These are phyloP conservation scores for Aradus depressus DNA, from an alignment of 2,888 invertebrate species.

Conservation along the genomic window DNA sequence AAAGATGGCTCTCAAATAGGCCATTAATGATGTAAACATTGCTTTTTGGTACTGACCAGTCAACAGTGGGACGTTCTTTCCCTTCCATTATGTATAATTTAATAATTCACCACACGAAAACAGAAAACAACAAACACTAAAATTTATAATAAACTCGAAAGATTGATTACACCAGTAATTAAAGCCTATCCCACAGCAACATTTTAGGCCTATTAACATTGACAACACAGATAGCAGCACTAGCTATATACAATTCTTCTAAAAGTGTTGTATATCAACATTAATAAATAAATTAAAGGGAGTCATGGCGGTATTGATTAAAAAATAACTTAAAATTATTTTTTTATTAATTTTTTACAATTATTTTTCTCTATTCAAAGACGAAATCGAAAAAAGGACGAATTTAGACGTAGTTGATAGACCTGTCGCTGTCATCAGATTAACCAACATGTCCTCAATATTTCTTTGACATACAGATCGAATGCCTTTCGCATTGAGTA, in stretches of 20 bases:
- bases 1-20: slow-evolving; percentile 29
- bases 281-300: too few species aligned
- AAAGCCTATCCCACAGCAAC: slow-evolving; percentile 39
- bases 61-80: slow-evolving; percentile 10
- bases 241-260: slow-evolving; percentile 36
- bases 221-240: slow-evolving; percentile 72
- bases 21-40: slow-evolving; percentile 31
- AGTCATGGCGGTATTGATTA: too few species aligned
- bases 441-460: slow-evolving; percentile 47
- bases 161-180: slow-evolving; percentile 38
- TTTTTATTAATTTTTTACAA: too few species aligned
- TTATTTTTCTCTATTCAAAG: slow-evolving; percentile 4
- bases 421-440: slow-evolving; percentile 37
- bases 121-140: slow-evolving; percentile 9
- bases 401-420: slow-evolving; percentile 16
- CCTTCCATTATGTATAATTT: slow-evolving; percentile 7
- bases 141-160: slow-evolving; percentile 31
- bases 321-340: too few species aligned
- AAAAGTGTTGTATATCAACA: too few species aligned
- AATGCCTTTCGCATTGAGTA: too few species aligned
- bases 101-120: slow-evolving; percentile 11
- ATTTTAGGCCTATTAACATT: slow-evolving; percentile 58
- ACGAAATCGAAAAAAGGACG: slow-evolving; percentile 17
- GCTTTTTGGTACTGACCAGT: slow-evolving; percentile 23
- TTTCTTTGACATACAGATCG: slow-evolving; percentile 40